Evolutionary conservation across 2,797 vertebrate species (phyloP), one percentile per base, ranked within the genome.

Genomic region (Tiaroga cobitis): DNA sequence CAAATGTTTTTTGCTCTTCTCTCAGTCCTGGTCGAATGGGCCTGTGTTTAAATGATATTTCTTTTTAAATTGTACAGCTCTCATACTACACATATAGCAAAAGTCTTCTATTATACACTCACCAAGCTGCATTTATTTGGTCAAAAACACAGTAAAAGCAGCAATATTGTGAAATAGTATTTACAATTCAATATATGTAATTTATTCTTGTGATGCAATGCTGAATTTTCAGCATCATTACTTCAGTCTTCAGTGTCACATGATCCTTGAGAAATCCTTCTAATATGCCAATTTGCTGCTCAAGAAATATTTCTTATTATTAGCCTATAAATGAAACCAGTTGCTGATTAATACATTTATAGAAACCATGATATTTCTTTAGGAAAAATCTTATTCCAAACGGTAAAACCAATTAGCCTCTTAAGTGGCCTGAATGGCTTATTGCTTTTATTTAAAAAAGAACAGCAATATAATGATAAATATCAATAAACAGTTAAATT

Each of bases 1-100:
- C 91, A 87, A 90, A 94, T 26, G 89, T 85, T 69, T 93, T 92
- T 87, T 93, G 89, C 61, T 81, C 89, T 29, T 86, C 86, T 72
- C 63, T 82, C 87, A 54, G 70, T 75, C 77, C 89, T 85, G 90
- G 88, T 80, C 86, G 87, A 83, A 93, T 91, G 34, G 91, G 83
- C 85, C 92, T 94, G 87, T 29, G 24, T 85, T 67, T 26, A 41
- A 77, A 68, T 37, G 8, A 79, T 74, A 51, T 80, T 11, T 34
- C 0, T 73, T 65, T 74, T 51, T 18, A 19, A 43, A 41, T 18
- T 67, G 34, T 63, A 26, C 16, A 78, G 46, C 32, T 8, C 26
- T 65, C 61, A 29, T 18, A 63, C 26, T 63, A 32, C 2, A 46
- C 18, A 29, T 9, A 24, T 19, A 0, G 4, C n/a, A 72, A 5